These are phyloP conservation scores for Cheirogaleus medius DNA, from an alignment of 2,113 vertebrate species.

Conservation along the genomic window DNA sequence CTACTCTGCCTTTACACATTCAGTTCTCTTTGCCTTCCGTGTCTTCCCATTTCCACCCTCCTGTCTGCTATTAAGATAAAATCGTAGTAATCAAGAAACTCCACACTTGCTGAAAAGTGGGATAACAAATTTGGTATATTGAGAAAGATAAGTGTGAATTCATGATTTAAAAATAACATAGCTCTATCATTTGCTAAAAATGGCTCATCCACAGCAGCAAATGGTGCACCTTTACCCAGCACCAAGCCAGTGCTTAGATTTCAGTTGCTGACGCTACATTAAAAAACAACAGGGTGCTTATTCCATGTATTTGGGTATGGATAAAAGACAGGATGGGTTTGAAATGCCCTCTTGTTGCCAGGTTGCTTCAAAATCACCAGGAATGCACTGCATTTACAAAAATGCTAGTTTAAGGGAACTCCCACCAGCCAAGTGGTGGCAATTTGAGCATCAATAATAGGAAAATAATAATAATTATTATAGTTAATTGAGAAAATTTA, in stretches of 20 bases:
- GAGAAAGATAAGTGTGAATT: neutral
- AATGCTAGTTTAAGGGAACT: neutral
- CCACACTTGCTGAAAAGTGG: neutral
- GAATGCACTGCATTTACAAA: neutral
- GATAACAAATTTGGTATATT: neutral
- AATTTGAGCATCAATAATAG: slow-evolving; percentile 13
- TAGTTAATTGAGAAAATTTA: neutral
- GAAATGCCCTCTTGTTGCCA: neutral
- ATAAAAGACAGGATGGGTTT: neutral
- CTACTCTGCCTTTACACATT: neutral
- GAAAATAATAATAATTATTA: neutral
- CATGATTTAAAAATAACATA: neutral
- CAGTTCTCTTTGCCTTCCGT: neutral
- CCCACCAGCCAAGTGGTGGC: neutral
- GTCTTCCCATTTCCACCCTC: neutral
- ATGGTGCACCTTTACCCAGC: neutral
- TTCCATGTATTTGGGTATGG: neutral
- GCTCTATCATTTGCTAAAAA: neutral
- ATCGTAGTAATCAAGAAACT: neutral
- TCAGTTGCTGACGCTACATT: neutral
- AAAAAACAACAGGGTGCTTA: neutral
- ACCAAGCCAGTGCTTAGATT: neutral
- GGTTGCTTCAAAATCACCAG: neutral
- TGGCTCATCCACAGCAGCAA: neutral
- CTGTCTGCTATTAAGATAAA: slow-evolving; percentile 4